A percentile compares a stretch with the other conserved stretches of the same genome.
Conservation (phyloP, 2,797 vertebrate genomes). For the Rallus crepitans region DNA sequence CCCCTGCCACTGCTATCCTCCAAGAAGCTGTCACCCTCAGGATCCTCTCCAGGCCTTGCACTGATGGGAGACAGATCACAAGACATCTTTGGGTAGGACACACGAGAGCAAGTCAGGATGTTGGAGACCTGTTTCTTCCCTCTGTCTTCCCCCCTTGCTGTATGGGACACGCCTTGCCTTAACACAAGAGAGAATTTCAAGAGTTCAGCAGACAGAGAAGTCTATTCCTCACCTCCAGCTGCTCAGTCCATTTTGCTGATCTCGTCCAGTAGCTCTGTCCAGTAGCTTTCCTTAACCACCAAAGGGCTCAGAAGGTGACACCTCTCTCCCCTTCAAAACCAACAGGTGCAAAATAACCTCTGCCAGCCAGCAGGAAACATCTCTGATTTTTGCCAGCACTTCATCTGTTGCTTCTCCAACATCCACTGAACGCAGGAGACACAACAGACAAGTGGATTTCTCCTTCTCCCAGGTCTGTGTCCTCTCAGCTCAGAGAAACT, state of each 20-base stretch:
- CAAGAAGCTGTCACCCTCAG: background rate
- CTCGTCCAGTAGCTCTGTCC: background rate
- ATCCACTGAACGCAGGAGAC: background rate
- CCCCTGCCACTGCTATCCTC: background rate
- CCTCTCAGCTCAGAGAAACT: background rate
- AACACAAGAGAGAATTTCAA: background rate
- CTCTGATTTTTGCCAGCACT: background rate
- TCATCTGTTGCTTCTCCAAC: background rate
- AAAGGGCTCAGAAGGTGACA: background rate
- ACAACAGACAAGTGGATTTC: background rate
- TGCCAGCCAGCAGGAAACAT: background rate
- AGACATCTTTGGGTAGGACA: background rate
- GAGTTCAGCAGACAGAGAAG: background rate
- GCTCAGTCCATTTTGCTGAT: background rate
- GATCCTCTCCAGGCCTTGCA: background rate
- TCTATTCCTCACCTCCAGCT: constrained; percentile 31
- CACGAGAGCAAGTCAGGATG: background rate
- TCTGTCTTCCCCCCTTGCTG: background rate
- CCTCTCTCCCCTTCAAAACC: background rate
- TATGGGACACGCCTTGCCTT: background rate
- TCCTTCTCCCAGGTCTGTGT: background rate
- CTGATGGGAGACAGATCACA: background rate
- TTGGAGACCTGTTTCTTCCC: background rate
- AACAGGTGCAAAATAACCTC: background rate
- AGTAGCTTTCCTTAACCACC: background rate